Percentiles rank a stretch among this genome's conserved stretches.
phyloP scores from a whole-genome alignment of 2,113 vertebrate species.

The mouse (Mus musculus) region DNA sequence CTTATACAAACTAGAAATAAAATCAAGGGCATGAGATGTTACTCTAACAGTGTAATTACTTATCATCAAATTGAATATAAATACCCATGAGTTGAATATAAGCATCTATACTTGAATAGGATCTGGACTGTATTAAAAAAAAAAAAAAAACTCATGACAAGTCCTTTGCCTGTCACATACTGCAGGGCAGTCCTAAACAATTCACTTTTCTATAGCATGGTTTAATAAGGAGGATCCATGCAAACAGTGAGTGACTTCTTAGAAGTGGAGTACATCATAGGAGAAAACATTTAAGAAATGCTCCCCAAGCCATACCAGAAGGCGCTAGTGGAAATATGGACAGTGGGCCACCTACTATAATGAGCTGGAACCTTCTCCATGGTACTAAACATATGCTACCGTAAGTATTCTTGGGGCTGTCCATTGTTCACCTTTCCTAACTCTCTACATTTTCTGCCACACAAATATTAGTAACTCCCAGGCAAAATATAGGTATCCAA shows the following conservation, averaged over 20 bases:
- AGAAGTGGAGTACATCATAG: neutral
- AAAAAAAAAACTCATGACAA: slow-evolving; percentile 33
- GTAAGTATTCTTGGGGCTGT: neutral
- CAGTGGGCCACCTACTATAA: neutral
- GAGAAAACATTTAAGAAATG: neutral
- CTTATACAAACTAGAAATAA: slow-evolving; percentile 14
- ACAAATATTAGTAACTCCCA: neutral
- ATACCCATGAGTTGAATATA: neutral
- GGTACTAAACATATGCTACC: neutral
- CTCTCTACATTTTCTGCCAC: neutral
- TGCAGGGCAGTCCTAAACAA: neutral
- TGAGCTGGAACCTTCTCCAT: neutral
- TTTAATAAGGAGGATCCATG: slow-evolving; percentile 14
- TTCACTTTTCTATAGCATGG: neutral
- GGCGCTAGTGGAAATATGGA: neutral
- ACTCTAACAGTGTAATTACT: neutral
- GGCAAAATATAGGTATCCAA: slow-evolving; percentile 24
- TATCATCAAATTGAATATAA: neutral
- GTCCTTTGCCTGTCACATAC: neutral
- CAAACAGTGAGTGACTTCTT: neutral
- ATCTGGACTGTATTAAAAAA: slow-evolving; percentile 12
- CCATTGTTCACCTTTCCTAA: neutral
- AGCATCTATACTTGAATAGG: neutral
- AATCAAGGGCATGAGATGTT: slow-evolving; percentile 7
- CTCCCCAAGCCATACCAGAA: neutral